phyloP scores from a whole-genome alignment of 2,888 invertebrate genomes.

The Drosophila eohydei region DNA sequence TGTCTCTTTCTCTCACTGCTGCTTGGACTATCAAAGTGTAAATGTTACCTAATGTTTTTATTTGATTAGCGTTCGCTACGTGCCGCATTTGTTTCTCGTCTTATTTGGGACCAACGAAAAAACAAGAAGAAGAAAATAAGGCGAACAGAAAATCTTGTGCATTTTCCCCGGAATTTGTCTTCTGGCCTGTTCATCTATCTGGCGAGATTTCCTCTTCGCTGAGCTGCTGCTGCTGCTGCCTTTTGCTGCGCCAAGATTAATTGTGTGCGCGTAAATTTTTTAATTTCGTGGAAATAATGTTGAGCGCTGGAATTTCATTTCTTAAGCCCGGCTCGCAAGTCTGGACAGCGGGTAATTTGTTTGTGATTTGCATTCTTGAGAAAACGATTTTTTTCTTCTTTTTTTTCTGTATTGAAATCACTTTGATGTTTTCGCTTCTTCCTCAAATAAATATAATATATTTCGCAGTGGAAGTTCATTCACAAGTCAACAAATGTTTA shows the following conservation, averaged over 20 bases:
- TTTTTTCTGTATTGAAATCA: not conserved
- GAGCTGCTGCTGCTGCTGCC: constrained; percentile 39
- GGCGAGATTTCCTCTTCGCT: constrained; percentile 44
- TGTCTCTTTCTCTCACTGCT: not conserved
- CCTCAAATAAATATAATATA: not conserved
- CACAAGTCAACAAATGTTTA: not conserved
- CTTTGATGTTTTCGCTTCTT: constrained; percentile 15
- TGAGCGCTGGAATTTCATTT: constrained; percentile 70
- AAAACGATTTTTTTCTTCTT: not conserved
- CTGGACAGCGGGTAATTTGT: constrained; percentile 60
- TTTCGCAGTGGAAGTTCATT: not conserved
- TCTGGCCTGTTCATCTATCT: constrained; percentile 28
- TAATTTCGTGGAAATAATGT: constrained; percentile 80
- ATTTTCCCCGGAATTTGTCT: constrained; percentile 69
- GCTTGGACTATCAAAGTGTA: constrained; percentile 64
- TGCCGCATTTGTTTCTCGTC: constrained; percentile 65
- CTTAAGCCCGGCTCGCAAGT: constrained; percentile 12
- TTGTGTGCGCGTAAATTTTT: constrained; percentile 80
- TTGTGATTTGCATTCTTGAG: constrained; percentile 59
- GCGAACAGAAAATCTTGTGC: constrained; percentile 61
- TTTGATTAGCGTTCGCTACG: constrained; percentile 78
- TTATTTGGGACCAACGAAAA: constrained; percentile 27
- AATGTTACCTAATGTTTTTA: constrained; percentile 80
- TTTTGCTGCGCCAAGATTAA: constrained; percentile 64
- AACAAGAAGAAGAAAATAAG: not conserved